Evolutionary conservation across 1,140 invertebrate species (phyloP).

Genomic region (Leptinotarsa defecta): DNA sequence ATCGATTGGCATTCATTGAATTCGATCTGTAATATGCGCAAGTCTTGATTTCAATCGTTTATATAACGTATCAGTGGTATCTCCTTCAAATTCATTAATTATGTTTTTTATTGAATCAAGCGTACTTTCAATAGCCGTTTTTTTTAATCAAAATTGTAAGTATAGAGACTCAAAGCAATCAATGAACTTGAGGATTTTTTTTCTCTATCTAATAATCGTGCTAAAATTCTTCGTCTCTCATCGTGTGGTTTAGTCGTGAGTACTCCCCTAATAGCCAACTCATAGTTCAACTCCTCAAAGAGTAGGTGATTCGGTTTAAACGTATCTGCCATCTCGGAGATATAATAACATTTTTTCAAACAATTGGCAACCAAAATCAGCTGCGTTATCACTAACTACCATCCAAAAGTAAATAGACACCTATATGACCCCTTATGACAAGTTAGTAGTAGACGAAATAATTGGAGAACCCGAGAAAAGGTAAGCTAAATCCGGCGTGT

Average conservation of each 20-base stretch:
- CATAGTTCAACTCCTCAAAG: not conserved
- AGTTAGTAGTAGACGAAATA: too few relatives aligned
- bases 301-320: not conserved
- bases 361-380: too few relatives aligned
- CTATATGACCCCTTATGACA: too few relatives aligned
- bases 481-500: too few relatives aligned
- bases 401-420: too few relatives aligned
- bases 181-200: not conserved
- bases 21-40: not conserved
- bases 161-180: not conserved
- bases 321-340: not conserved
- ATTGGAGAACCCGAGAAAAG: too few relatives aligned
- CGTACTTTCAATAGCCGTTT: not conserved
- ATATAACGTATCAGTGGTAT: not conserved
- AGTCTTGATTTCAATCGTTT: not conserved
- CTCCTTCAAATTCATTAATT: not conserved
- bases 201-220: not conserved
- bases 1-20: not conserved
- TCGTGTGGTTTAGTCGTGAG: not conserved
- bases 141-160: not conserved
- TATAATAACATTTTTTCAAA: too few relatives aligned
- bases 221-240: not conserved
- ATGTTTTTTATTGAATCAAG: not conserved
- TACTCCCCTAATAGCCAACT: not conserved
- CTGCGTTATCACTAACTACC: too few relatives aligned